These are phyloP conservation scores for Eurypyga helias DNA, from an alignment of 2,113 vertebrate species.

Conservation along the genomic window DNA sequence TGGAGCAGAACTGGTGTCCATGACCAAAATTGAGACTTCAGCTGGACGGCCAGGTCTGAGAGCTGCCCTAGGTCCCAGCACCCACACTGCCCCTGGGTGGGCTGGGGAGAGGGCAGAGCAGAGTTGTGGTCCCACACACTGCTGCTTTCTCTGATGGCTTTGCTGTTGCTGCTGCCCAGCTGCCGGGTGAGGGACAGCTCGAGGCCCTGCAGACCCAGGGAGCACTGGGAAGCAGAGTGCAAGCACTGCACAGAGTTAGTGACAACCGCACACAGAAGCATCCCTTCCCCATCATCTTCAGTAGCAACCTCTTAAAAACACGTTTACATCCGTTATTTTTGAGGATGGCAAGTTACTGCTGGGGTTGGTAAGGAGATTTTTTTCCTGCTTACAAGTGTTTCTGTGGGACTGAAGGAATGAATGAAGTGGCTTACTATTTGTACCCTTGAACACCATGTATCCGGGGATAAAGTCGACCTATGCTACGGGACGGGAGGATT, in stretches of 20 bases:
- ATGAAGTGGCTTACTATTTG: neutral
- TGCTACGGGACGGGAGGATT: neutral
- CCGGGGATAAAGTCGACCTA: neutral
- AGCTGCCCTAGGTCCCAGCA: neutral
- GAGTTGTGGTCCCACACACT: neutral
- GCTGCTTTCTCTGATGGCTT: neutral
- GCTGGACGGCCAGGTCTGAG: neutral
- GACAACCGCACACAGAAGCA: neutral
- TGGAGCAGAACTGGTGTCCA: neutral
- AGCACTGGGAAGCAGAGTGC: neutral
- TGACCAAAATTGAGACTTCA: neutral
- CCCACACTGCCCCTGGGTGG: accelerated
- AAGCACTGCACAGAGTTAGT: neutral
- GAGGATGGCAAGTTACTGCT: neutral
- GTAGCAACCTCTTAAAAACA: neutral
- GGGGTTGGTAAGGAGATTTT: neutral
- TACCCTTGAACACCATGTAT: neutral
- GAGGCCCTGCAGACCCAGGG: neutral
- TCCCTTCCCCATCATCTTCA: neutral
- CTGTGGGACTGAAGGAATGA: neutral
- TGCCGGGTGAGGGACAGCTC: neutral
- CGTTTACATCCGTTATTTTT: neutral
- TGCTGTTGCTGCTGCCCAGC: neutral
- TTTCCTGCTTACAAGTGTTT: neutral
- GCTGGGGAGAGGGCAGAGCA: neutral